phyloP scores from a whole-genome alignment of 2,113 vertebrate genomes.

The Gymnarchus niloticus region DNA sequence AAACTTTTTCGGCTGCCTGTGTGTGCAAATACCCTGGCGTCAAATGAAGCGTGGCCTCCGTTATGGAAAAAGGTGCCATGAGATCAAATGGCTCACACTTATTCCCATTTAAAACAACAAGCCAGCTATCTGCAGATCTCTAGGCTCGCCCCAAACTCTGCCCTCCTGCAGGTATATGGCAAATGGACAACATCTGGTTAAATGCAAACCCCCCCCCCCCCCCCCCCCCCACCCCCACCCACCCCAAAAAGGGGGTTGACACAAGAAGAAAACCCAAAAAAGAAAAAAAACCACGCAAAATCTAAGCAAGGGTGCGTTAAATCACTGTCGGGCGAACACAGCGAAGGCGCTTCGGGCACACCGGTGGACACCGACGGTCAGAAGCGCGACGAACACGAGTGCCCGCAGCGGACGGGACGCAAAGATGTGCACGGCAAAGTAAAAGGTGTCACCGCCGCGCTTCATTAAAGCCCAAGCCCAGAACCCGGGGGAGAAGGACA shows the following conservation, averaged over 20 bases:
- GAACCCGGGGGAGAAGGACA: constrained; percentile 70
- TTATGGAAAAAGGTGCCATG: constrained; percentile 44
- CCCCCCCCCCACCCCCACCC: constrained; percentile 52
- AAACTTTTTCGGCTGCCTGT: constrained; percentile 37
- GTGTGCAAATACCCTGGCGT: constrained; percentile 45
- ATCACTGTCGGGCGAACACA: too few relatives aligned
- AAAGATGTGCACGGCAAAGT: not conserved
- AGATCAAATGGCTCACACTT: constrained; percentile 62
- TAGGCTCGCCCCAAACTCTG: constrained; percentile 61
- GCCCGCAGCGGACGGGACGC: constrained; percentile 23
- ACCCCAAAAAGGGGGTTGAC: constrained; percentile 40
- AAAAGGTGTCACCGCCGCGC: constrained; percentile 63
- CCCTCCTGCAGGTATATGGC: constrained; percentile 66
- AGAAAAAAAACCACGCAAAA: too few relatives aligned
- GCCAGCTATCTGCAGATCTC: constrained; percentile 61
- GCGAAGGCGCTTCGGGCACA: constrained; percentile 44
- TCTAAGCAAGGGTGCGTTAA: too few relatives aligned
- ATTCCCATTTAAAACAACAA: constrained; percentile 57
- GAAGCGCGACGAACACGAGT: not conserved
- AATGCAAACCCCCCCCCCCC: constrained; percentile 46
- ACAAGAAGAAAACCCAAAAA: too few relatives aligned
- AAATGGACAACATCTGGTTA: constrained; percentile 71
- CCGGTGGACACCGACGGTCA: not conserved
- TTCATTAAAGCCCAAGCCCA: constrained; percentile 74
- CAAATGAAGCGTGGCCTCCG: constrained; percentile 42